Conservation (phyloP, 2,888 invertebrate species). For the Tridacna crocea region DNA sequence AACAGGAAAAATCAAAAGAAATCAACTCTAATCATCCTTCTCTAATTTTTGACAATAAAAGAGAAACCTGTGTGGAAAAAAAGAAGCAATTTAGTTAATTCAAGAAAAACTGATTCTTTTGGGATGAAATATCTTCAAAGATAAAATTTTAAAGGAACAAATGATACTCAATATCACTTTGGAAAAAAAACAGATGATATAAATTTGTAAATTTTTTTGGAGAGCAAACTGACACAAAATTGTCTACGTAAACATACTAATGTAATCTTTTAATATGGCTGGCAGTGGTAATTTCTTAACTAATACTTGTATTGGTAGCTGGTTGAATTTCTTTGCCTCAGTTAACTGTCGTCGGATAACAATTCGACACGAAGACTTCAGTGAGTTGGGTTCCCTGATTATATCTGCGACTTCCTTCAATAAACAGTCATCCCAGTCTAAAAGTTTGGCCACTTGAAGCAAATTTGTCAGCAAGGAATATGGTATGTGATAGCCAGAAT, state of each 20-base stretch:
- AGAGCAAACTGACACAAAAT: too few relatives aligned
- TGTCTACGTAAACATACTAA: conserved; percentile 26
- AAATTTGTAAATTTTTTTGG: too few relatives aligned
- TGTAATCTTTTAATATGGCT: conserved; percentile 44
- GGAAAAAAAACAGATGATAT: too few relatives aligned
- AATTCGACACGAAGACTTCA: conserved; percentile 45
- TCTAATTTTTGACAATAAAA: too few relatives aligned
- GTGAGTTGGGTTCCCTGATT: conserved; percentile 49
- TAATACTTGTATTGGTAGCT: conserved; percentile 42
- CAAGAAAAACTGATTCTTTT: too few relatives aligned
- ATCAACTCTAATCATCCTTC: too few relatives aligned
- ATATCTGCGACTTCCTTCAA: conserved; percentile 38
- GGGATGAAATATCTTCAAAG: too few relatives aligned
- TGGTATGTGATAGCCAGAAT: conserved; percentile 60
- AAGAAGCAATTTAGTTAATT: too few relatives aligned
- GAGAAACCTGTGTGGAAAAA: too few relatives aligned
- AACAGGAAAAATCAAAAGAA: too few relatives aligned
- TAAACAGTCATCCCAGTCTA: conserved; percentile 55
- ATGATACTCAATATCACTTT: too few relatives aligned
- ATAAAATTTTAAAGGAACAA: too few relatives aligned
- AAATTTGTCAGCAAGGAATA: conserved; percentile 50
- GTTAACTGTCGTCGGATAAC: conserved; percentile 51
- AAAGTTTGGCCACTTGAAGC: conserved; percentile 39
- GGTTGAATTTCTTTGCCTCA: conserved; percentile 34
- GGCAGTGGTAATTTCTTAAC: conserved; percentile 48